phyloP scores from a whole-genome alignment of 92 coral and sea anemone species.

The Muricea muricata region DNA sequence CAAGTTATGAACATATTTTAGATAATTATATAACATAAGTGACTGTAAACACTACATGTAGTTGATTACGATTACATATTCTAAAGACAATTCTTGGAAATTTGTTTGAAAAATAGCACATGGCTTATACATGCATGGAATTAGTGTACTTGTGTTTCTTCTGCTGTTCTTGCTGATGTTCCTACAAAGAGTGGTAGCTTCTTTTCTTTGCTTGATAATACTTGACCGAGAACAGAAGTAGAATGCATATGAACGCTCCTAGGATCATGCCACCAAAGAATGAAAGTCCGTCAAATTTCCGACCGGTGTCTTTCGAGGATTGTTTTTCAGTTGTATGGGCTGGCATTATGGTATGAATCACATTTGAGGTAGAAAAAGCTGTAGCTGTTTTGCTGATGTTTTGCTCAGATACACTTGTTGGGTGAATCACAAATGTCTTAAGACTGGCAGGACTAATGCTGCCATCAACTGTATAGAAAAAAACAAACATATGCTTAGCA shows the following conservation, averaged over 20 bases:
- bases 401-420: no score
- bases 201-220: constrained; percentile 83
- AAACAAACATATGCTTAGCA: neutral
- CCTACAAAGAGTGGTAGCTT: constrained; percentile 85
- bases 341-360: neutral
- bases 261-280: constrained; percentile 95
- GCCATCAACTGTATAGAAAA: neutral
- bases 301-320: constrained; percentile 29
- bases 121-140: no score
- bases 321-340: neutral
- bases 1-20: no score
- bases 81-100: no score
- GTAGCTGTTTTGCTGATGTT: constrained; percentile 12
- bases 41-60: neutral
- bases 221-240: constrained; percentile 61
- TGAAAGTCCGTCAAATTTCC: constrained; percentile 86
- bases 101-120: neutral
- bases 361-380: constrained; percentile 1
- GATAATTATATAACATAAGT: neutral
- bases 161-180: constrained; percentile 32
- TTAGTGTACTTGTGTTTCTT: no score
- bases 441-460: no score
- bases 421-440: no score
- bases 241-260: constrained; percentile 63
- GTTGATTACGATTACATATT: no score